Percentiles rank a stretch among this genome's conserved stretches.
Evolutionary conservation across 2,113 vertebrate genomes (phyloP).

Genomic region (Corapipo altera): DNA sequence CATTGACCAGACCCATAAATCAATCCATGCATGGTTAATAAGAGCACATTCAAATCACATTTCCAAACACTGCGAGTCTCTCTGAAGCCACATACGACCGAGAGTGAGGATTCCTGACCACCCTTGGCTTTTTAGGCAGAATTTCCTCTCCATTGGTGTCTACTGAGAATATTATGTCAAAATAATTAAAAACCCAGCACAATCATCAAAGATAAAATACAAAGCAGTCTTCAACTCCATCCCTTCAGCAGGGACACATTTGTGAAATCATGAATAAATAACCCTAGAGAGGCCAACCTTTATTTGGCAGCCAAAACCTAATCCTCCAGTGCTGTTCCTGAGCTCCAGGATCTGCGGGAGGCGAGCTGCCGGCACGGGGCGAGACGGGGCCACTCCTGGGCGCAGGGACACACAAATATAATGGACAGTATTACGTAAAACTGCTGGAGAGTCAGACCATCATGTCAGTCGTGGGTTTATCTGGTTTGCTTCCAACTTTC

Average conservation of each 20-base stretch:
- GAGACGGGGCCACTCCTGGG: neutral
- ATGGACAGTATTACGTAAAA: neutral
- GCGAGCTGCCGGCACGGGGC: neutral
- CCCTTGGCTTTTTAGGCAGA: neutral
- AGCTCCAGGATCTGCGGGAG: neutral
- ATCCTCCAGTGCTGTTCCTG: neutral
- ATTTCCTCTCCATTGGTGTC: neutral
- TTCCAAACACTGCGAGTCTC: neutral
- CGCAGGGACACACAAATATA: neutral
- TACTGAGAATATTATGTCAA: neutral
- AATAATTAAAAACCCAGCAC: slow-evolving; percentile 24
- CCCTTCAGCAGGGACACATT: neutral
- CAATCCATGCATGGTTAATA: slow-evolving; percentile 23
- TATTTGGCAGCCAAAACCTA: slow-evolving; percentile 21
- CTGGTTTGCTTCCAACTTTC: slow-evolving; percentile 58
- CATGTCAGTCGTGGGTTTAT: neutral
- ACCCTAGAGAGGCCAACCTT: slow-evolving; percentile 13
- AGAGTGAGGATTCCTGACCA: slow-evolving; percentile 14
- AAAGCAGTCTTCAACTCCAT: slow-evolving; percentile 21
- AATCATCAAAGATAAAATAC: neutral
- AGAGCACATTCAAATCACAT: slow-evolving; percentile 39
- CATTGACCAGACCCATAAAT: slow-evolving; percentile 21
- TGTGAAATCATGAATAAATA: neutral
- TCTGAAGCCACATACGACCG: neutral
- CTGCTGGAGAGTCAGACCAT: neutral